Conservation (phyloP, 2,888 invertebrate species). For the Clistopyga incitator region DNA sequence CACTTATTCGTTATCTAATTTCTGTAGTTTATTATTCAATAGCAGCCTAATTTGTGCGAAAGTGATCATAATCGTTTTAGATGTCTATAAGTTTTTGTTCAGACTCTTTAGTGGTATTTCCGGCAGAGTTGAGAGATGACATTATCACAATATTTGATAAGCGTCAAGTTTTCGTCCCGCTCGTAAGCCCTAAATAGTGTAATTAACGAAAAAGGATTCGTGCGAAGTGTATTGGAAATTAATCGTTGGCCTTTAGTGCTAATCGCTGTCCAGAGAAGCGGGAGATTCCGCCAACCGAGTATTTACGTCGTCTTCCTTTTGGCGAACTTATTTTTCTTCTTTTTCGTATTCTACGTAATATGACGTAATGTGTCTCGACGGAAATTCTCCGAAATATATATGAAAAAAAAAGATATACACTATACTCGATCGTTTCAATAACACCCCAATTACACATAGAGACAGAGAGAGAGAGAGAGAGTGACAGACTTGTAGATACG, state of each 20-base stretch:
- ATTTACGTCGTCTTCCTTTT: conserved; percentile 23
- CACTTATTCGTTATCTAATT: conserved; percentile 15
- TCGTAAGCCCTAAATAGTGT: not conserved
- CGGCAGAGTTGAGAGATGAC: not conserved
- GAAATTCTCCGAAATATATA: conserved; percentile 10
- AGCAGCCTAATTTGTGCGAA: not conserved
- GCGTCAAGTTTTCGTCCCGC: not conserved
- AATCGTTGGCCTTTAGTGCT: not conserved
- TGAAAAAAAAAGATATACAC: not conserved
- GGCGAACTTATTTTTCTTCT: not conserved
- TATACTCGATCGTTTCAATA: conserved; percentile 22
- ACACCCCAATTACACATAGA: conserved; percentile 14
- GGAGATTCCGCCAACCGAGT: not conserved
- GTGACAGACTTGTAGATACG: conserved; percentile 31
- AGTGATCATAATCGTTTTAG: conserved; percentile 7
- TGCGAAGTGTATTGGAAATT: conserved; percentile 6
- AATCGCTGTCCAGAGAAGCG: not conserved
- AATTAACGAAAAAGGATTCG: not conserved
- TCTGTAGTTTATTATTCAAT: not conserved
- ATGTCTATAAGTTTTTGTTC: conserved; percentile 14
- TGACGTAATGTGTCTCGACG: not conserved
- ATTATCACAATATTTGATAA: conserved; percentile 9
- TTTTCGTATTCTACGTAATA: conserved; percentile 3
- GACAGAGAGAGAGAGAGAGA: conserved; percentile 15
- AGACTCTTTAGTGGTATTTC: not conserved